Percentiles rank a stretch among this genome's conserved stretches.
Evolutionary conservation across 2,888 invertebrate genomes (phyloP).

Genomic region (Netelia virgata): DNA sequence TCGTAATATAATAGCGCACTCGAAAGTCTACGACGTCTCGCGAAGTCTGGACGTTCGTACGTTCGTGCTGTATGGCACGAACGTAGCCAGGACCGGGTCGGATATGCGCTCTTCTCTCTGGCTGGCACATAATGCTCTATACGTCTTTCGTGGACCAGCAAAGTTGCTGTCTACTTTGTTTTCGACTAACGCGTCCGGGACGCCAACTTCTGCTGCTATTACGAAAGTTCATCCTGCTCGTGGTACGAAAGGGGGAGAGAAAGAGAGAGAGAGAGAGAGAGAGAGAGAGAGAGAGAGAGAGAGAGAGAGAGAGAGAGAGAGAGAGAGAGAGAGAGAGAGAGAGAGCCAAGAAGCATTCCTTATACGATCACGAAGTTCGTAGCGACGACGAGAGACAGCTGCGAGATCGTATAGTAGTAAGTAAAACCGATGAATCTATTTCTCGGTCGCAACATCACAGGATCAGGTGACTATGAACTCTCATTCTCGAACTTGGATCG

Average conservation of each 20-base stretch:
- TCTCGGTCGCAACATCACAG: constrained; percentile 2
- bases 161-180: constrained; percentile 59
- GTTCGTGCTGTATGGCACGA: neutral
- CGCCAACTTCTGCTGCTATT: constrained; percentile 47
- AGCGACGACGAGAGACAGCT: constrained; percentile 9
- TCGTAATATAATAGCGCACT: constrained; percentile 3
- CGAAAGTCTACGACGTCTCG: constrained; percentile 3
- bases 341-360: constrained; percentile 29
- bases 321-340: constrained; percentile 38
- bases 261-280: constrained; percentile 14
- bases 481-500: constrained; percentile 61
- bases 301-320: constrained; percentile 31
- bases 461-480: constrained; percentile 30
- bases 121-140: constrained; percentile 22
- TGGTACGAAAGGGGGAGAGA: neutral
- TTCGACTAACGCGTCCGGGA: constrained; percentile 36
- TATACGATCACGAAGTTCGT: constrained; percentile 42
- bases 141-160: constrained; percentile 22
- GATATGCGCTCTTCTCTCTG: neutral
- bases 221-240: constrained; percentile 36
- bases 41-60: constrained; percentile 3
- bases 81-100: neutral
- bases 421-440: constrained; percentile 7
- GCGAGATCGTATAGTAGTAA: constrained; percentile 8
- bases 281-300: neutral